Evolutionary conservation across 2,888 invertebrate species (phyloP).

Genomic region (Agrilus biguttatus): DNA sequence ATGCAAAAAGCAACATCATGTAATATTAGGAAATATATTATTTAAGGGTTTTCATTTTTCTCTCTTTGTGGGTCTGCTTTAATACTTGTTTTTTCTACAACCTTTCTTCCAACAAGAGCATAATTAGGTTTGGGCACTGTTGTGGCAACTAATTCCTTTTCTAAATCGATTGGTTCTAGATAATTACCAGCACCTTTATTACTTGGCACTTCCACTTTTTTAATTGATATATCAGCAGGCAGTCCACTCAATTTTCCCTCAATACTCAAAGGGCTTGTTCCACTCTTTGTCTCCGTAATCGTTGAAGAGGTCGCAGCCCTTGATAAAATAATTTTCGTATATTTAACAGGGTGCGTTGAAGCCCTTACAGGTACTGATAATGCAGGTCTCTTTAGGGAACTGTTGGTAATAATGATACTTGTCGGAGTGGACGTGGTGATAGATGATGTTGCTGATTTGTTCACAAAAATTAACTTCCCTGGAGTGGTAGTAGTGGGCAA

Average conservation of each 20-base stretch:
- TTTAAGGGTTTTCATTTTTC: no score
- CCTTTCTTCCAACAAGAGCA: constrained; percentile 6
- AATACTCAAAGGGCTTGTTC: constrained; percentile 5
- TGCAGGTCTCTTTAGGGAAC: constrained; percentile 9
- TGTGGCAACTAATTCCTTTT: constrained; percentile 25
- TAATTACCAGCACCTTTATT: not conserved
- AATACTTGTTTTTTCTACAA: constrained; percentile 6
- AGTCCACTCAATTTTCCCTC: constrained; percentile 12
- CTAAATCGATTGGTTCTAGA: constrained; percentile 22
- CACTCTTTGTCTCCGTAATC: constrained; percentile 11
- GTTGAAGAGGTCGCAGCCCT: constrained; percentile 20
- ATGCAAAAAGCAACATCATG: no score
- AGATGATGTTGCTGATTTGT: constrained; percentile 7
- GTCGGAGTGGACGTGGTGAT: constrained; percentile 1
- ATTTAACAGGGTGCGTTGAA: constrained; percentile 22
- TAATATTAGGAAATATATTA: no score
- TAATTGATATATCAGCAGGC: constrained; percentile 18
- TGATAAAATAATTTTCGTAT: constrained; percentile 37
- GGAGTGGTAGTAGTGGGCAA: constrained; percentile 6
- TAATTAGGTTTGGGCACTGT: constrained; percentile 20
- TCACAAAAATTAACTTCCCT: constrained; percentile 15
- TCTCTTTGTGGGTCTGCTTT: no score
- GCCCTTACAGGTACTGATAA: constrained; percentile 9
- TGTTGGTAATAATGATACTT: constrained; percentile 7
- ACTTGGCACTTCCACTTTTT: constrained; percentile 12